Evolutionary conservation across 2,797 vertebrate genomes (phyloP), one percentile per base, ranked within the genome.

Genomic region (Mormyrus proboscirostris): DNA sequence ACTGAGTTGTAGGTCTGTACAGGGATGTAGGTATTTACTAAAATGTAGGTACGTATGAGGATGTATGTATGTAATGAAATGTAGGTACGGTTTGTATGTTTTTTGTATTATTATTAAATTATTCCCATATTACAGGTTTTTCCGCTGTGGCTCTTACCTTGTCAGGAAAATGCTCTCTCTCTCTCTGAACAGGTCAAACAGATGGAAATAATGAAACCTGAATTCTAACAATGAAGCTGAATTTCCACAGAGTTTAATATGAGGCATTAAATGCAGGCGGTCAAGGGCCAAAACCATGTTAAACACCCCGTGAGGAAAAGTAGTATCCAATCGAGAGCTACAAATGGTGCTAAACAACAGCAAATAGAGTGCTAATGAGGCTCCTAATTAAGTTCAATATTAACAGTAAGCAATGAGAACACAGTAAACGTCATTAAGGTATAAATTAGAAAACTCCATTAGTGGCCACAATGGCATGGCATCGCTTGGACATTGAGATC

Each of bases 281-380:
- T 41, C 33, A 38, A 44, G 38, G 33, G 14, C 16, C 73, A 44
- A 50, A 44, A 22, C 2, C 47, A 12, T 38, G n/a, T 84, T 50
- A 25, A 47, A 49, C 14, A 84, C 22, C 41, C 8, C 7, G 5
- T 25, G 9, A n/a, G 79, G n/a, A 14, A 38, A 38, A 51, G 89
- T 55, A 19, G 73, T 19, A 38, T 88, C 83, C 82, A 83, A 83
- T 86, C 88, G 4, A 86, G 76, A 50, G 50, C 53, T 22, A 88
- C 51, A 47, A 88, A 89, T 89, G 86, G 53, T 89, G 73, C 65
- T 53, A 49, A 90, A 86, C 85, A 86, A 38, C 12, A 51, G 85
- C 50, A 89, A 92, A 89, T 82, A 87, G 84, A 73, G 47, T 76
- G 87, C 89, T 90, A 92, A 91, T 88, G 85, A 86, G 88, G 3